Conservation (phyloP, 2,797 vertebrate species). For the Thaleichthys pacificus region DNA sequence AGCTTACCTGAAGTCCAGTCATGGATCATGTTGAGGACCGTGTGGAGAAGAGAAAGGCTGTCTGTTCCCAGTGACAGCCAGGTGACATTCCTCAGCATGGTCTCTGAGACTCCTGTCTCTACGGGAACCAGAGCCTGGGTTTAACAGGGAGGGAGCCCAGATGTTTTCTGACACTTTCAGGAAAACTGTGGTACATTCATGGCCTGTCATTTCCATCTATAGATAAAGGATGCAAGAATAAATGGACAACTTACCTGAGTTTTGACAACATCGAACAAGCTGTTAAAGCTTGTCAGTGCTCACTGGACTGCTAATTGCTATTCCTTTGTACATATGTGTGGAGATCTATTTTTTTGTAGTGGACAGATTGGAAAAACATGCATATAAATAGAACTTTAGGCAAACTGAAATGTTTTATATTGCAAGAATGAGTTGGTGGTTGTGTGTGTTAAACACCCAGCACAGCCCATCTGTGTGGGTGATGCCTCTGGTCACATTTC, state of each 20-base stretch:
- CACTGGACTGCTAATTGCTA: background rate
- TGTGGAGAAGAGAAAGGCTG: background rate
- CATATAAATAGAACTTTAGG: background rate
- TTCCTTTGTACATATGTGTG: background rate
- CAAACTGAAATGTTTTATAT: slow-evolving; percentile 28
- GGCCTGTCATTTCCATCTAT: background rate
- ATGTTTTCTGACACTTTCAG: background rate
- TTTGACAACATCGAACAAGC: background rate
- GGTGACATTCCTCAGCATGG: background rate
- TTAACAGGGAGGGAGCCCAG: background rate
- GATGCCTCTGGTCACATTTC: background rate
- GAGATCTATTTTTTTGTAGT: background rate
- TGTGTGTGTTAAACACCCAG: background rate
- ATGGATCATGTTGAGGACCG: background rate
- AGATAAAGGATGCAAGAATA: background rate
- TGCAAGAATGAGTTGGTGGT: slow-evolving; percentile 37
- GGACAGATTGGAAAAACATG: background rate
- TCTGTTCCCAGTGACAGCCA: background rate
- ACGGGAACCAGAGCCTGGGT: background rate
- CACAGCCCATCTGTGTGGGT: background rate
- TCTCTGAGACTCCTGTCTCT: background rate
- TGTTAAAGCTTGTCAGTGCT: background rate
- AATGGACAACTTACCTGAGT: background rate
- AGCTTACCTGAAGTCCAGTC: background rate
- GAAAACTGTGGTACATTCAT: background rate